Evolutionary conservation across 1,140 invertebrate species (phyloP).

Genomic region (Nasonia giraulti): DNA sequence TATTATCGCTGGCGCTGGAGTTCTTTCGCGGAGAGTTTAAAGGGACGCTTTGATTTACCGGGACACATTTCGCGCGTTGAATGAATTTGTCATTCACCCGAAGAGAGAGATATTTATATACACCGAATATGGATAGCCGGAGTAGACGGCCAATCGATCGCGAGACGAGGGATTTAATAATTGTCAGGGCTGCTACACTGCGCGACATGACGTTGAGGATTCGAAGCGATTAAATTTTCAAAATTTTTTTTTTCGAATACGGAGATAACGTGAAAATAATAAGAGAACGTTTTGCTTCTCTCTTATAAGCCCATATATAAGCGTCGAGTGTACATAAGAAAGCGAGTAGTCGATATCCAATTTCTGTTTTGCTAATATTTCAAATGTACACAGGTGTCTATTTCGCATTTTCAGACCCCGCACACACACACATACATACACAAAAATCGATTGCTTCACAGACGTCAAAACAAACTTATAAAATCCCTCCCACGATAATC

Average conservation of each 20-base stretch:
- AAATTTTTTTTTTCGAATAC: neutral
- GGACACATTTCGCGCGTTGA: neutral
- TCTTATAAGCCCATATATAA: neutral
- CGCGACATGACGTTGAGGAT: neutral
- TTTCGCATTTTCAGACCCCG: no score
- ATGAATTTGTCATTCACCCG: neutral
- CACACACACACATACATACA: no score
- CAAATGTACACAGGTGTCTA: neutral
- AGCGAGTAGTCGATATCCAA: slow-evolving; percentile 12
- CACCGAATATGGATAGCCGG: neutral
- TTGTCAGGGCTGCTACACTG: neutral
- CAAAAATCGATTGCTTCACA: no score
- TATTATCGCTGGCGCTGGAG: slow-evolving; percentile 7
- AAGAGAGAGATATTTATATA: neutral
- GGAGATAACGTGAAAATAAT: neutral
- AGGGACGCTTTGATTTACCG: slow-evolving; percentile 41
- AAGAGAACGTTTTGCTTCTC: neutral
- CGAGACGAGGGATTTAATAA: neutral
- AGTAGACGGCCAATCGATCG: neutral
- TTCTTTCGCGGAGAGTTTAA: slow-evolving; percentile 3
- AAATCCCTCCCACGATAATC: no score
- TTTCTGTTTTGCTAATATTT: slow-evolving; percentile 15
- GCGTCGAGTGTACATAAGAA: neutral
- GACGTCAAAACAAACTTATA: no score
- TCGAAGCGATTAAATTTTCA: neutral